phyloP scores from a whole-genome alignment of 1,140 invertebrate genomes.

The Nephotettix cincticeps region DNA sequence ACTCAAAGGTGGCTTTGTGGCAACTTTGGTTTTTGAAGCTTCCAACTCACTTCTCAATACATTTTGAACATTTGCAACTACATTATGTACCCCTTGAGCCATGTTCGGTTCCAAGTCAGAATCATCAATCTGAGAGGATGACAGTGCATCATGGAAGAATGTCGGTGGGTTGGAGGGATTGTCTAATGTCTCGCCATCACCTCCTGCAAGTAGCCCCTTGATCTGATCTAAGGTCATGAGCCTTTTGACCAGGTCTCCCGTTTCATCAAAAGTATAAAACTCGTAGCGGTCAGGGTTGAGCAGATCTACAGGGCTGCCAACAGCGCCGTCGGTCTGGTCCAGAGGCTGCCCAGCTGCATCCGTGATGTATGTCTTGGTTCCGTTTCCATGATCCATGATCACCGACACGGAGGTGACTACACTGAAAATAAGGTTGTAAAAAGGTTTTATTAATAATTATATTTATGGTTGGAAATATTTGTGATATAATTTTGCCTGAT shows the following conservation, averaged over 20 bases:
- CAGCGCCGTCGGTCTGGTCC: slow-evolving; percentile 43
- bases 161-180: slow-evolving; percentile 41
- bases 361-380: slow-evolving; percentile 53
- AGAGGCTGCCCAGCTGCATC: slow-evolving; percentile 62
- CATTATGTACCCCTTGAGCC: slow-evolving; percentile 70
- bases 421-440: slow-evolving; percentile 52
- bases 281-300: slow-evolving; percentile 76
- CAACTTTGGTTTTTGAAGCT: slow-evolving; percentile 59
- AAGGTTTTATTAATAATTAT: too few relatives aligned
- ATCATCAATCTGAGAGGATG: slow-evolving; percentile 40
- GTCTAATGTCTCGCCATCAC: slow-evolving; percentile 57
- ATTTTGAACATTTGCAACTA: slow-evolving; percentile 77
- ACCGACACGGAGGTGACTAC: slow-evolving; percentile 61
- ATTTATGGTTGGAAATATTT: too few relatives aligned
- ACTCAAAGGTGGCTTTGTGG: slow-evolving; percentile 54
- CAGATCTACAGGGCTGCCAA: slow-evolving; percentile 71
- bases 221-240: slow-evolving; percentile 82
- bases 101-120: slow-evolving; percentile 40
- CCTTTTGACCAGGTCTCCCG: slow-evolving; percentile 74
- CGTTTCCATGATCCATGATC: slow-evolving; percentile 57
- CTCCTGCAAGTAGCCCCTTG: slow-evolving; percentile 75
- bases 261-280: slow-evolving; percentile 81
- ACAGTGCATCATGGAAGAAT: slow-evolving; percentile 43
- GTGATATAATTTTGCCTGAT: too few relatives aligned
- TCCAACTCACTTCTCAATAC: slow-evolving; percentile 76